These are phyloP conservation scores for Channallabes apus DNA, from an alignment of 2,797 vertebrate species.

Conservation along the genomic window DNA sequence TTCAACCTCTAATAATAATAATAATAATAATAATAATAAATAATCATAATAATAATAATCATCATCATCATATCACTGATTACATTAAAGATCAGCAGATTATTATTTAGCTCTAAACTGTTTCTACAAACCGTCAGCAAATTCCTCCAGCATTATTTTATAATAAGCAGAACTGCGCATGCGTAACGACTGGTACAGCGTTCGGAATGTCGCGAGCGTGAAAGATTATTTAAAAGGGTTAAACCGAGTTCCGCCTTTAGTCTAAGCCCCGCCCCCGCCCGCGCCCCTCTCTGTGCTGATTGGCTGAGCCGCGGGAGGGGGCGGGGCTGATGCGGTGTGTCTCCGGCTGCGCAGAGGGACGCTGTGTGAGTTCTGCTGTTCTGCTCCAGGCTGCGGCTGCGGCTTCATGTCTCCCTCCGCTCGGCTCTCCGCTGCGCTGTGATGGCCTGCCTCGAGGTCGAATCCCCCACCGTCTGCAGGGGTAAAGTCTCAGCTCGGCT, in stretches of 20 bases:
- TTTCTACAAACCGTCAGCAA: too few relatives aligned
- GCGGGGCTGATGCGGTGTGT: background rate
- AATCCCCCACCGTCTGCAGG: slow-evolving; percentile 74
- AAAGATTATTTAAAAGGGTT: background rate
- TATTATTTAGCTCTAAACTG: too few relatives aligned
- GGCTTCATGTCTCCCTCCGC: background rate
- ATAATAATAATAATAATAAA: too few relatives aligned
- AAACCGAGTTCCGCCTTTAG: background rate
- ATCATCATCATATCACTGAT: too few relatives aligned
- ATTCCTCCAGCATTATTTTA: too few relatives aligned
- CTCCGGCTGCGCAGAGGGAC: background rate
- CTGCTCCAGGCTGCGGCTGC: background rate
- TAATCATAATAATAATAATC: too few relatives aligned
- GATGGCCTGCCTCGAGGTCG: slow-evolving; percentile 78
- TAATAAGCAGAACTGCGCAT: too few relatives aligned
- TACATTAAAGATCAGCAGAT: too few relatives aligned
- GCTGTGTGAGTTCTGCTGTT: slow-evolving; percentile 50
- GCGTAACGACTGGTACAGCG: too few relatives aligned
- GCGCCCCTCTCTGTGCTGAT: slow-evolving; percentile 46
- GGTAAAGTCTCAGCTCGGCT: slow-evolving; percentile 61
- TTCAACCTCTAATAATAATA: too few relatives aligned
- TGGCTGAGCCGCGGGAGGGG: slow-evolving; percentile 42
- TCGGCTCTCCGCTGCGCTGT: slow-evolving; percentile 62
- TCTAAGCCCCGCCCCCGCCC: slow-evolving; percentile 63
- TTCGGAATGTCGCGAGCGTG: background rate